Evolutionary conservation across 2,113 vertebrate species (phyloP).

Genomic region (Equus przewalskii): DNA sequence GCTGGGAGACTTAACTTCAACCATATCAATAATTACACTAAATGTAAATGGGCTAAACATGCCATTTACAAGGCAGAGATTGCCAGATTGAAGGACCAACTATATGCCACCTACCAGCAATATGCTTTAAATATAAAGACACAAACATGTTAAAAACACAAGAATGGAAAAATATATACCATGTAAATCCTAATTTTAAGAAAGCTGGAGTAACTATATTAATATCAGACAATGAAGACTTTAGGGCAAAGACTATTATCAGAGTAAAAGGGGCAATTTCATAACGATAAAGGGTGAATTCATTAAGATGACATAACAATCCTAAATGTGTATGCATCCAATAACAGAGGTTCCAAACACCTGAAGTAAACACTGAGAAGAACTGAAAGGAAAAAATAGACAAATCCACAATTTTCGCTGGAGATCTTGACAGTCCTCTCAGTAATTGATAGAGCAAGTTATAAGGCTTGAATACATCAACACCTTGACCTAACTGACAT

Average conservation of each 20-base stretch:
- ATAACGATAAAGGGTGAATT: not conserved
- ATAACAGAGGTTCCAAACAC: not conserved
- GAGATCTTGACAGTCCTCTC: not conserved
- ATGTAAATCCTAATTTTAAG: not conserved
- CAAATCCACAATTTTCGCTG: not conserved
- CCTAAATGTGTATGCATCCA: not conserved
- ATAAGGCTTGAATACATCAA: not conserved
- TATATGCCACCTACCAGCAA: not conserved
- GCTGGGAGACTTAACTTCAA: not conserved
- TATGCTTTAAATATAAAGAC: not conserved
- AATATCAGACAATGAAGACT: not conserved
- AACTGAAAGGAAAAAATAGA: not conserved
- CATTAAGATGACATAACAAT: not conserved
- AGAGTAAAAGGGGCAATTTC: not conserved
- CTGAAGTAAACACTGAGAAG: not conserved
- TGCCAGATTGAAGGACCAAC: not conserved
- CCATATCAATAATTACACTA: not conserved
- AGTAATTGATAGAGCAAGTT: not conserved
- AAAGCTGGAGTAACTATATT: not conserved
- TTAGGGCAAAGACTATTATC: not conserved
- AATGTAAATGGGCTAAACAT: not conserved
- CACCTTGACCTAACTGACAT: not conserved
- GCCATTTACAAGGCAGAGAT: slow-evolving; percentile 1
- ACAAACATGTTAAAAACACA: not conserved
- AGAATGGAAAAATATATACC: not conserved